A percentile compares a stretch with the other conserved stretches of the same genome.
These are phyloP conservation scores for Periphyllus acericola DNA, from an alignment of 2,888 invertebrate genomes.

Conservation along the genomic window DNA sequence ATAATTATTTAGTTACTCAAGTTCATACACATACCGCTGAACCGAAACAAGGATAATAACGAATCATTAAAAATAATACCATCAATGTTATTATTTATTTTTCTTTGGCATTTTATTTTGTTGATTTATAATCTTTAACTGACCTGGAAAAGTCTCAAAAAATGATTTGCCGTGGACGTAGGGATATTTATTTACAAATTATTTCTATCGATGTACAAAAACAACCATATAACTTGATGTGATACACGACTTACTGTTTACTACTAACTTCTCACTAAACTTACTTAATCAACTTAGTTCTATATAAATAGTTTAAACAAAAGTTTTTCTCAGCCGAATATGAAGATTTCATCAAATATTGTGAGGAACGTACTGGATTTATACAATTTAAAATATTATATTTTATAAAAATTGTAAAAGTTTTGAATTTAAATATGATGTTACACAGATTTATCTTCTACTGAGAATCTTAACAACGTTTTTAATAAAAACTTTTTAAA, in stretches of 20 bases:
- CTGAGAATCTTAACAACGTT: neutral
- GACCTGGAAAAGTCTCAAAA: too few relatives aligned
- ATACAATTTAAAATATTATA: constrained; percentile 36
- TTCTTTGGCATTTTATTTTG: too few relatives aligned
- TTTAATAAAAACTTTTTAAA: constrained; percentile 8
- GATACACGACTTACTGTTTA: neutral
- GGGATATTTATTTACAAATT: too few relatives aligned
- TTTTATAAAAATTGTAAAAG: constrained; percentile 37
- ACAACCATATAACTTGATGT: too few relatives aligned
- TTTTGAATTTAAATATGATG: constrained; percentile 33
- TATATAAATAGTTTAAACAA: constrained; percentile 24
- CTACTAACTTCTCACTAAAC: neutral
- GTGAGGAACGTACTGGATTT: neutral
- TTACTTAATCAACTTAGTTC: neutral
- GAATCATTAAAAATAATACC: too few relatives aligned
- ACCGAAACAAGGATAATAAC: too few relatives aligned
- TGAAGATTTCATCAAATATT: constrained; percentile 4
- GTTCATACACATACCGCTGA: too few relatives aligned
- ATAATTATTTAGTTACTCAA: too few relatives aligned
- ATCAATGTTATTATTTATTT: too few relatives aligned
- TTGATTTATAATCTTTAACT: too few relatives aligned
- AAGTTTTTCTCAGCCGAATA: constrained; percentile 1
- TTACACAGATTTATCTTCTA: neutral
- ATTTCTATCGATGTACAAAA: too few relatives aligned
- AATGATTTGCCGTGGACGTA: too few relatives aligned